Evolutionary conservation across 1,140 invertebrate species (phyloP).

Genomic region (Euschistus heros): DNA sequence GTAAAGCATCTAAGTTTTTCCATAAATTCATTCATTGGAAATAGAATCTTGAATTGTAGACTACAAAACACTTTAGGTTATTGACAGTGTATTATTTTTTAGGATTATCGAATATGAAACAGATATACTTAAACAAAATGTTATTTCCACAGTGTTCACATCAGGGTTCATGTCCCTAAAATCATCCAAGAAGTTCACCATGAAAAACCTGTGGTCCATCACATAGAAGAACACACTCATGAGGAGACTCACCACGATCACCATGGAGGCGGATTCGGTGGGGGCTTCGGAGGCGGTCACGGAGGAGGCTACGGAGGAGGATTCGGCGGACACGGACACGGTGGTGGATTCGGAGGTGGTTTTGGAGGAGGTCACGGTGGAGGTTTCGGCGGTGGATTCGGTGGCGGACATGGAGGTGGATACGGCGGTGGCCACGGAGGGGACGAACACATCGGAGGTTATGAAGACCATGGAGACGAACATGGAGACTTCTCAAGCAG

Average conservation of each 20-base stretch:
- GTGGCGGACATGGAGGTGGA: conserved; percentile 10
- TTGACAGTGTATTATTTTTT: too few relatives aligned
- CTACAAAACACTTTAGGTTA: not conserved
- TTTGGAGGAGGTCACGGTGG: conserved; percentile 25
- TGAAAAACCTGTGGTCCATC: conserved; percentile 31
- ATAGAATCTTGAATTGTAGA: not conserved
- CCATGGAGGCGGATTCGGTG: conserved; percentile 26
- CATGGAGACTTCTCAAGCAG: conserved; percentile 11
- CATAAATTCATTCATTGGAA: not conserved
- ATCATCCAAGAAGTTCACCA: conserved; percentile 33
- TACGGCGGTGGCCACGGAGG: conserved; percentile 6
- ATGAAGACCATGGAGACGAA: conserved; percentile 9
- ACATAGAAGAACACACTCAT: conserved; percentile 32
- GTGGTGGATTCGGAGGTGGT: conserved; percentile 20
- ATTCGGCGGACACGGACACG: conserved; percentile 10
- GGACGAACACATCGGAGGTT: not conserved
- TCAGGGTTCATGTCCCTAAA: conserved; percentile 37
- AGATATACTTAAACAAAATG: not conserved
- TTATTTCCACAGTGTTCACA: conserved; percentile 36
- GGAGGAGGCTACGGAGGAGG: conserved; percentile 20
- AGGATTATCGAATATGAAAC: not conserved
- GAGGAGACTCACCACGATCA: conserved; percentile 25
- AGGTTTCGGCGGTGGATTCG: conserved; percentile 13
- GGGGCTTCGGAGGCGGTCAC: conserved; percentile 20
- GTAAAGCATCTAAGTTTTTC: not conserved